Conservation (phyloP, 2,888 invertebrate species). For the Calameuta idolon region DNA sequence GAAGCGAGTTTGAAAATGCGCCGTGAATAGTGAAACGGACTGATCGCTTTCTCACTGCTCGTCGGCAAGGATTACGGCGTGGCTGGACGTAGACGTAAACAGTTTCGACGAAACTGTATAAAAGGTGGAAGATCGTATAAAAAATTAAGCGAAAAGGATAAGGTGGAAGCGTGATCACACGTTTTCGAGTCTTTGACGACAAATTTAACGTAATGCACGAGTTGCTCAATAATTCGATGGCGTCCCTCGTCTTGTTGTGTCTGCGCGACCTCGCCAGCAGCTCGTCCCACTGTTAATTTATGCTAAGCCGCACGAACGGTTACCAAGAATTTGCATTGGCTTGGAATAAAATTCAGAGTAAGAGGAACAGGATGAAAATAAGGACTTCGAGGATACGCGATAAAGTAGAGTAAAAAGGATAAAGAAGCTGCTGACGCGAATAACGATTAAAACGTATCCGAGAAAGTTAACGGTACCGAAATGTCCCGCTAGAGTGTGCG, state of each 20-base stretch:
- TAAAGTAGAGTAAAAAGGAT: neutral
- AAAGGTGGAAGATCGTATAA: neutral
- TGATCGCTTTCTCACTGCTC: neutral
- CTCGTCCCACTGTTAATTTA: neutral
- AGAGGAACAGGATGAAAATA: neutral
- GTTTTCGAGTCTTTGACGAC: neutral
- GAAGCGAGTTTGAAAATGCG: conserved; percentile 26
- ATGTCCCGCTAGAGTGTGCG: neutral
- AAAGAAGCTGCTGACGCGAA: neutral
- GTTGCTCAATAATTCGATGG: conserved; percentile 4
- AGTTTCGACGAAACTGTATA: neutral
- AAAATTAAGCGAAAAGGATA: neutral
- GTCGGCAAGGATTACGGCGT: neutral
- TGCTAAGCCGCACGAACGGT: neutral
- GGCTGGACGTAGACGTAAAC: neutral
- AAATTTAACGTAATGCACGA: neutral
- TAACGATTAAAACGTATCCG: neutral
- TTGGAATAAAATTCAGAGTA: neutral
- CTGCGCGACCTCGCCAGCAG: neutral
- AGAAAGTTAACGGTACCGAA: neutral
- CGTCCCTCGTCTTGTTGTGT: neutral
- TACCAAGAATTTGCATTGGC: neutral
- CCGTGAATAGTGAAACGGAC: neutral
- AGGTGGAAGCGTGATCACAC: neutral
- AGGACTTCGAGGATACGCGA: neutral